Evolutionary conservation across 53 echinoderm and acorn worm genomes (phyloP).

Genomic region (Temnopleurus reevesii): DNA sequence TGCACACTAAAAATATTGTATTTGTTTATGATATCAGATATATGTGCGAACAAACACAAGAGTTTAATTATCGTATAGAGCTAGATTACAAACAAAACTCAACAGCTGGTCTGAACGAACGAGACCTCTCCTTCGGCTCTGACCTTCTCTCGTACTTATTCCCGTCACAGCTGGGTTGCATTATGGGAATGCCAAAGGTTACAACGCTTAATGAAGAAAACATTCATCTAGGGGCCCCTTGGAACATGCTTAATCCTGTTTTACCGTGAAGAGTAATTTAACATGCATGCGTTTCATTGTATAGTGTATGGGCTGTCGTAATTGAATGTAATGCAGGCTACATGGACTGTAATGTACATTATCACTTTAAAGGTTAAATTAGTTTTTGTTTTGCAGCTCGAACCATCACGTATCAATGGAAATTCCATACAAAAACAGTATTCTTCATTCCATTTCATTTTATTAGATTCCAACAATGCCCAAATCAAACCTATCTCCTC

Average conservation of each 20-base stretch:
- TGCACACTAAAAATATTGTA: too few relatives aligned
- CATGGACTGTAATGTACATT: not conserved
- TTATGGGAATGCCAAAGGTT: constrained; percentile 22
- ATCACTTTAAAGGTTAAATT: too few relatives aligned
- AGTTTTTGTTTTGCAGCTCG: too few relatives aligned
- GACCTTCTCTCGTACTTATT: constrained; percentile 16
- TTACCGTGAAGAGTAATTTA: not conserved
- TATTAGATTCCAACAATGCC: too few relatives aligned
- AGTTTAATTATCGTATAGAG: not conserved
- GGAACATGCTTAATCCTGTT: not conserved
- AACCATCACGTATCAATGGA: too few relatives aligned
- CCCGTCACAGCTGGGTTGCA: constrained; percentile 13
- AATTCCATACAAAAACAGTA: too few relatives aligned
- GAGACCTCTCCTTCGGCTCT: not conserved
- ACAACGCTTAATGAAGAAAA: constrained; percentile 9
- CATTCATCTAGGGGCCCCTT: not conserved
- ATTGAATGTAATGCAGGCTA: not conserved
- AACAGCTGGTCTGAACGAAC: not conserved
- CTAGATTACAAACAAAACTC: not conserved
- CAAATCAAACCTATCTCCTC: too few relatives aligned
- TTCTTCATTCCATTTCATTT: too few relatives aligned
- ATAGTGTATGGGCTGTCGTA: not conserved
- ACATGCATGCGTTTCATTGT: not conserved
- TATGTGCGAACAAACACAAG: not conserved
- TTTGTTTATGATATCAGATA: too few relatives aligned